Evolutionary conservation across 2,797 vertebrate genomes (phyloP), one percentile per base, ranked within the genome.

Genomic region (Chiroxiphia lanceolata): DNA sequence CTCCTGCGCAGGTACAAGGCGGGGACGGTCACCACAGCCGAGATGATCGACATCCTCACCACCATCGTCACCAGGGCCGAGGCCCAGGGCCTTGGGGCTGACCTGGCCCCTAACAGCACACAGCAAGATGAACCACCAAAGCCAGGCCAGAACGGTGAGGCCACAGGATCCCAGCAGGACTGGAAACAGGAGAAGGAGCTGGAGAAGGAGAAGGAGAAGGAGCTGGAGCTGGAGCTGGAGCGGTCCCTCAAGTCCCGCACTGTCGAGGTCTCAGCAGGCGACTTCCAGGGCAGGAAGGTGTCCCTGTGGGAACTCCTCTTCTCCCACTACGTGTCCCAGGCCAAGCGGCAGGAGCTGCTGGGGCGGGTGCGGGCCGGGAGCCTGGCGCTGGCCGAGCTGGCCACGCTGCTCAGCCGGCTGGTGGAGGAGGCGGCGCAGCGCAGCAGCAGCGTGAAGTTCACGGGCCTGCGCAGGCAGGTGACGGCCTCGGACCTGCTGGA

Each of bases 221-320:
- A n/a, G n/a, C n/a, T n/a, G n/a, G n/a, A n/a, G n/a, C n/a, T n/a
- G n/a, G 98, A 99, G 90, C 99, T 98, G 88, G 98, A 78, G n/a
- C 11, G 16, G 38, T 47, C 94, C 26, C 90, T 96, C 36, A 64
- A 78, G 67, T 57, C 95, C 11, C 57, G 34, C 26, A 79, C 42
- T 94, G 87, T 81, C 93, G 98, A 59, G 34, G 61, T 90, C 1
- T 9, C 60, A 11, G 98, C 97, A 3, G 98, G 98, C 11, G 95
- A 97, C 74, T 98, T 98, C 94, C 97, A 95, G 16, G 97, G 94
- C 51, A 97, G 95, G 77, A 88, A 94, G 78, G 97, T 97, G 65
- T 98, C 98, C 44, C 93, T 98, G 40, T 98, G 98, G 98, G 98
- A 98, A 57, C 96, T 98, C 7, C 98, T 99, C 69, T 98, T 98